Percentiles rank a stretch among this genome's conserved stretches.
These are phyloP conservation scores for Anarsia innoxiella DNA, from an alignment of 2,888 invertebrate genomes.

Conservation along the genomic window DNA sequence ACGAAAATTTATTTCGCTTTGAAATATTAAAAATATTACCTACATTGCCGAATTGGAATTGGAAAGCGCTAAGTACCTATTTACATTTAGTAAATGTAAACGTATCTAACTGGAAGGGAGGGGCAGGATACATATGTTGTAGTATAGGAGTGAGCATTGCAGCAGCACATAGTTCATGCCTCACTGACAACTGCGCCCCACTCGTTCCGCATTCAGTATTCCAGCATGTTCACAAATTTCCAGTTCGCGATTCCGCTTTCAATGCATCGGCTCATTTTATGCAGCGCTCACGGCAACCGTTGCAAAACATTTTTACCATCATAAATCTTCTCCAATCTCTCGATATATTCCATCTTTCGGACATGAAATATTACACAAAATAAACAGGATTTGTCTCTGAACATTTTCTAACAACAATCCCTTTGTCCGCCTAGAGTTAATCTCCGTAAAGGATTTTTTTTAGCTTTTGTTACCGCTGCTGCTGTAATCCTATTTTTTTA, in stretches of 20 bases:
- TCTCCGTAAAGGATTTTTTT: conserved; percentile 1
- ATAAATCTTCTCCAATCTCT: background rate
- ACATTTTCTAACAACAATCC: background rate
- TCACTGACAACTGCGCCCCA: conserved; percentile 27
- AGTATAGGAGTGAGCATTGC: background rate
- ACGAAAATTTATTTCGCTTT: too few relatives aligned
- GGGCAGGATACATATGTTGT: background rate
- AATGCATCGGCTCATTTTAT: conserved; percentile 9
- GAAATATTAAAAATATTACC: too few relatives aligned
- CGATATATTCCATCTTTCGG: background rate
- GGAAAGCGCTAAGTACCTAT: too few relatives aligned
- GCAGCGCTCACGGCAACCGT: background rate
- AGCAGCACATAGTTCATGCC: conserved; percentile 14
- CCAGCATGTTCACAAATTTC: conserved; percentile 16
- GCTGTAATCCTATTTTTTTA: conserved; percentile 4
- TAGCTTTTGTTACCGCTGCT: conserved; percentile 6
- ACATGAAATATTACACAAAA: background rate
- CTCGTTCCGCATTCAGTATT: background rate
- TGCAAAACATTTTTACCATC: background rate
- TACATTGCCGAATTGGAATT: too few relatives aligned
- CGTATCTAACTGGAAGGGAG: background rate
- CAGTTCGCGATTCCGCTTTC: conserved; percentile 15
- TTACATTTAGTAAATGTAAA: too few relatives aligned
- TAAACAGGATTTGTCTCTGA: background rate
- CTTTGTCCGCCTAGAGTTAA: conserved; percentile 6